Evolutionary conservation across 2,113 vertebrate genomes (phyloP).

Genomic region (Lophius piscatorius): DNA sequence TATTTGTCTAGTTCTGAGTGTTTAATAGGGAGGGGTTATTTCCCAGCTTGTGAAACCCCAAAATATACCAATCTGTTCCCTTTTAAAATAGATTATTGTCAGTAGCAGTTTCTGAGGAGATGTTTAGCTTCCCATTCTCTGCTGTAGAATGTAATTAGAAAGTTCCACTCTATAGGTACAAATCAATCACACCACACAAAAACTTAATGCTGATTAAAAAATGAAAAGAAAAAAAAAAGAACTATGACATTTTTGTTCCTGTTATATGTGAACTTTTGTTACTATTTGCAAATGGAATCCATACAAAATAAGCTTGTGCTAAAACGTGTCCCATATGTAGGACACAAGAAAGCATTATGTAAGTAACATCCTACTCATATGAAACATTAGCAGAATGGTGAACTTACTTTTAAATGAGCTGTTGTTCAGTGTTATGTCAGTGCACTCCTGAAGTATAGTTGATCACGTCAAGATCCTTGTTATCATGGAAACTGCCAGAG

Average conservation of each 20-base stretch:
- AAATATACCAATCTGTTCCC: constrained; percentile 26
- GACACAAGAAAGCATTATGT: background rate
- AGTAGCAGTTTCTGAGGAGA: constrained; percentile 19
- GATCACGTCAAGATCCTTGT: constrained; percentile 53
- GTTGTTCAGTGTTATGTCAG: constrained; percentile 25
- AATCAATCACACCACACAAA: background rate
- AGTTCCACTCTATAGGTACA: background rate
- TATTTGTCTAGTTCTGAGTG: constrained; percentile 50
- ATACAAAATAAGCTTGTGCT: background rate
- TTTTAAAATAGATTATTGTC: constrained; percentile 2
- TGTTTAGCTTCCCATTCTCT: background rate
- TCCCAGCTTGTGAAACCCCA: constrained; percentile 15
- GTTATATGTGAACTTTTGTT: background rate
- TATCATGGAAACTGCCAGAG: constrained; percentile 60
- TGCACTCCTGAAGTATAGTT: constrained; percentile 51
- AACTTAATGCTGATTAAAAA: no score
- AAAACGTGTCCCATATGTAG: background rate
- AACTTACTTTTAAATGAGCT: constrained; percentile 57
- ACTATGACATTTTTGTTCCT: no score
- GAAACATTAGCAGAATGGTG: background rate
- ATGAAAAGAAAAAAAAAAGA: no score
- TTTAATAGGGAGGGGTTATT: constrained; percentile 36
- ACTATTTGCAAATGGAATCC: background rate
- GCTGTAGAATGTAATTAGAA: background rate
- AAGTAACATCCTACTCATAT: background rate